phyloP scores from a whole-genome alignment of 2,113 vertebrate species.

The Phoenicopterus ruber region DNA sequence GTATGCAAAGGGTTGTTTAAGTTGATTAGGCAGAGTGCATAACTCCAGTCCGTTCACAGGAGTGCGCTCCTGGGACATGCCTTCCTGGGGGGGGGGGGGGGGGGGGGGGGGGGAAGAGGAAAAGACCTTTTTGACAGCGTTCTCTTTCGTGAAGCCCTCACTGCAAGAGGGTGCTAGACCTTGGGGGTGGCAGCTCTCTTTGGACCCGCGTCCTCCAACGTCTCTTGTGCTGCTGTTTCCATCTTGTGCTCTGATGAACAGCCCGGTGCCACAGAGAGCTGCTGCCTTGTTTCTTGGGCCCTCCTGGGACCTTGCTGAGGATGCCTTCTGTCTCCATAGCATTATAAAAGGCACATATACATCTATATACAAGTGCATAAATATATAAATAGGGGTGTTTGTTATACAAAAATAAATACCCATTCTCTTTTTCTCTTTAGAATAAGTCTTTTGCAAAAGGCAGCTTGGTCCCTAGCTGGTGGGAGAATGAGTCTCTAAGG shows the following conservation, averaged over 20 bases:
- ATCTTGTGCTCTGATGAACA: not conserved
- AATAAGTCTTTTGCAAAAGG: constrained; percentile 67
- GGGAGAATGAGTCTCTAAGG: constrained; percentile 69
- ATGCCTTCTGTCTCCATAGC: constrained; percentile 78
- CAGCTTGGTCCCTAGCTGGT: constrained; percentile 63
- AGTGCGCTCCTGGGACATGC: not conserved
- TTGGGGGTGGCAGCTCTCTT: not conserved
- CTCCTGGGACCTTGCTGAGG: constrained; percentile 52
- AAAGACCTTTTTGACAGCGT: not conserved
- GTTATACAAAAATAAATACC: constrained; percentile 99
- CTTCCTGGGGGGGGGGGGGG: not conserved
- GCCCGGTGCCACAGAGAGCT: not conserved
- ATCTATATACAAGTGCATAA: constrained; percentile 97
- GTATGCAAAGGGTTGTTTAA: constrained; percentile 59
- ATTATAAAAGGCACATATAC: constrained; percentile 81
- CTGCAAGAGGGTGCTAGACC: not conserved
- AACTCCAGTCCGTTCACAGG: constrained; percentile 30
- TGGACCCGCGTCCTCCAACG: not conserved
- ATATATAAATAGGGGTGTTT: constrained; percentile 97
- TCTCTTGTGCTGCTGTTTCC: not conserved
- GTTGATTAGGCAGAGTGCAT: constrained; percentile 33
- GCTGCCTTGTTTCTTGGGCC: not conserved
- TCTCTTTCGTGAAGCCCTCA: not conserved
- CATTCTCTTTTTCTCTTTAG: constrained; percentile 76
- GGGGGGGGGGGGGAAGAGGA: not conserved